Evolutionary conservation across 92 coral and sea anemone species (phyloP), one percentile per base, ranked within the genome.

Genomic region (Bergia puertoricense): DNA sequence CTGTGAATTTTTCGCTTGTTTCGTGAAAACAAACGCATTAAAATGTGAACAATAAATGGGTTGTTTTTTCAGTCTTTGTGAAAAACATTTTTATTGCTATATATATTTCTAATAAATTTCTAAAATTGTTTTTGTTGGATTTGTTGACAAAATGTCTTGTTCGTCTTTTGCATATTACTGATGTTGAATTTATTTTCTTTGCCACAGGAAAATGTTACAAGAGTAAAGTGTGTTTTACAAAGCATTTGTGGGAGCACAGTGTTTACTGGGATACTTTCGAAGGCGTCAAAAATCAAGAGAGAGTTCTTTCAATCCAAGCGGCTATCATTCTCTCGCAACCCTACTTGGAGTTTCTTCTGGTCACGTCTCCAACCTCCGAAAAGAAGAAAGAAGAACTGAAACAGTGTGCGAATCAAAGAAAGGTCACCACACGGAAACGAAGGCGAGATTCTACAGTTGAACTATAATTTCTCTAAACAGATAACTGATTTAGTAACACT

Each of bases 301-400:
- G 99, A 81, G 99, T 97, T 76, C 89, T 97, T 73, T 97, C 99
- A 10, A 97, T 97, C 18, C 99, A 97, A 89, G 99, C 99, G 66
- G 99, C 99, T 13, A 97, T 97, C 6, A 97, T 97, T 45, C 98
- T 97, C 2, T 97, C 99, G 39, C 98, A 97, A 73, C 99, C 99
- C 14, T 95, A 95, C 86, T 94, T 97, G 84, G 99, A 97, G 91
- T 97, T 97, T 86, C 91, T 97, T 89, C 92, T 97, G 43, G 99
- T 97, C 13, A 97, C 99, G 23, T 97, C 99, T 43, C 99, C 99
- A 57, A 96, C 97, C 62, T 91, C 96, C 8, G 89, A 91, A 48
- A 98, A 97, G 85, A 97, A 97, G 90, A 97, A 94, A 66, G 99
- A 97, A n/a, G 99, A 97, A 1, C 78, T 95, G 11, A 92, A 90